These are phyloP conservation scores for Onychomys leucogaster DNA, from an alignment of 2,797 vertebrate genomes.

Conservation along the genomic window DNA sequence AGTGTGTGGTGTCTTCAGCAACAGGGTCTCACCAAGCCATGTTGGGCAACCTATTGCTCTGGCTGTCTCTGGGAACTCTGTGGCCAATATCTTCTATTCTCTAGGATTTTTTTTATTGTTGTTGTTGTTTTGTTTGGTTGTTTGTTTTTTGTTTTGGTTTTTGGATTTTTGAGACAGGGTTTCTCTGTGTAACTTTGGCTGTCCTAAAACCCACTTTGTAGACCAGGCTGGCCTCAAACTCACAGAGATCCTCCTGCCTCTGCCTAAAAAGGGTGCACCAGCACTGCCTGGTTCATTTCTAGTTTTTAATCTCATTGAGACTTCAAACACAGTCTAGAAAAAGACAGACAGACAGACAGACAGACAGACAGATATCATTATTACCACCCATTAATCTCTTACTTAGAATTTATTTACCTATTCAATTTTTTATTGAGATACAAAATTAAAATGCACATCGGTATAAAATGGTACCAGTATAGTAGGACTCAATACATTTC, in stretches of 20 bases:
- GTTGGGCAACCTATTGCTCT: neutral
- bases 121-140: too few relatives aligned
- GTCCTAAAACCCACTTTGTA: too few relatives aligned
- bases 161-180: too few relatives aligned
- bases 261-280: too few relatives aligned
- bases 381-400: neutral
- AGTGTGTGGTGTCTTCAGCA: neutral
- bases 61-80: neutral
- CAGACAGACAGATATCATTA: neutral
- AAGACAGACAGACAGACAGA: neutral
- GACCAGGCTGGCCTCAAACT: too few relatives aligned
- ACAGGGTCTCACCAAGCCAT: neutral
- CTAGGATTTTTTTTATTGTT: too few relatives aligned
- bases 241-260: too few relatives aligned
- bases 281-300: neutral
- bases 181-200: too few relatives aligned
- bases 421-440: neutral
- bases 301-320: neutral
- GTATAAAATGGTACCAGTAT: neutral
- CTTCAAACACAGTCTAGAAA: neutral
- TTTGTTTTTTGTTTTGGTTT: too few relatives aligned
- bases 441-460: neutral
- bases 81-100: neutral
- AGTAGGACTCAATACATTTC: neutral
- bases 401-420: neutral